These are phyloP conservation scores for Habrosyne pyritoides DNA, from an alignment of 2,888 invertebrate genomes.

Conservation along the genomic window DNA sequence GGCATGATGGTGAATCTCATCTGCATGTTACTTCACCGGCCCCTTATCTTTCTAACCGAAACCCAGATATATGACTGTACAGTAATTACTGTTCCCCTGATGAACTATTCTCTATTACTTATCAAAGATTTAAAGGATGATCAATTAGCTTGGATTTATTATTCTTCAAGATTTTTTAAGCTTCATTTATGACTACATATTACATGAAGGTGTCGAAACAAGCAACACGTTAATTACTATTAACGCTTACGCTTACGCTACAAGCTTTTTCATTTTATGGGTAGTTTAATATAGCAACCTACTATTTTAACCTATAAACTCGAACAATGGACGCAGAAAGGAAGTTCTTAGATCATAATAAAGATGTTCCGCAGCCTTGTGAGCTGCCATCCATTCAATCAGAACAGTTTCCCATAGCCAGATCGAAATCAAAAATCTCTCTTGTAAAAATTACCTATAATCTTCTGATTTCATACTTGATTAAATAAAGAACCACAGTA, in stretches of 20 bases:
- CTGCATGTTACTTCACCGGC: no score
- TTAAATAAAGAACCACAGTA: background rate
- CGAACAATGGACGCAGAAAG: constrained; percentile 17
- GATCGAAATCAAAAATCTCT: constrained; percentile 30
- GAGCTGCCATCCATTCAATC: constrained; percentile 30
- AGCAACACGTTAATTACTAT: no score
- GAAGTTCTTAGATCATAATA: constrained; percentile 16
- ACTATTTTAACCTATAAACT: constrained; percentile 36
- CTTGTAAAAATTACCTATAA: constrained; percentile 25
- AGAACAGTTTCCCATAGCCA: constrained; percentile 34
- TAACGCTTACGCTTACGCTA: background rate
- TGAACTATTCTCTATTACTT: no score
- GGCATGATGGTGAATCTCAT: no score
- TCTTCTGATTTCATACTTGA: constrained; percentile 33
- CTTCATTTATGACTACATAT: no score
- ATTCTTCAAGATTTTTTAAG: no score
- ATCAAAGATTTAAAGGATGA: no score
- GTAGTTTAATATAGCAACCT: constrained; percentile 26
- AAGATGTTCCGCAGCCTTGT: constrained; percentile 37
- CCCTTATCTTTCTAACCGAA: no score
- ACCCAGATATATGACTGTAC: no score
- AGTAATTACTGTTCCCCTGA: no score
- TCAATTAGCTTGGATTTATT: no score
- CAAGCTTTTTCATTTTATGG: constrained; percentile 20
- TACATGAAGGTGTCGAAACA: no score